Percentiles rank a stretch among this genome's conserved stretches.
Conservation (phyloP, 2,113 vertebrate species). For the Epinephelus moara region DNA sequence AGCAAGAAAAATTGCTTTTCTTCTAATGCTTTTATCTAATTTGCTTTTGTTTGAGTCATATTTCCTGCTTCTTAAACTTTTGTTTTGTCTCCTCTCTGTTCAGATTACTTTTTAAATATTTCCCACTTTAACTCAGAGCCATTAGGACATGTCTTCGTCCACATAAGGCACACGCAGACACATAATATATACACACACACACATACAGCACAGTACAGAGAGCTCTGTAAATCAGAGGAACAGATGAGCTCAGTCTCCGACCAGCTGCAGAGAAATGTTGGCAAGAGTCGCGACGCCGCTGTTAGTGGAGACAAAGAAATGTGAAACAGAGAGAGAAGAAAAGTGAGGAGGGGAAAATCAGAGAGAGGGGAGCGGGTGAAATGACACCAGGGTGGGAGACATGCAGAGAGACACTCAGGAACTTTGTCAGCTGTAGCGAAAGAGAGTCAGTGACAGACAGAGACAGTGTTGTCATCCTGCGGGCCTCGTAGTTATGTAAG, state of each 20-base stretch:
- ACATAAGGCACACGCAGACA: neutral
- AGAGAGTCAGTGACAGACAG: slow-evolving; percentile 44
- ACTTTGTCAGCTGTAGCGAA: slow-evolving; percentile 64
- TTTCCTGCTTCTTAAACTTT: neutral
- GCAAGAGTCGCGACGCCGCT: slow-evolving; percentile 51
- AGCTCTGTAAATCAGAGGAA: slow-evolving; percentile 54
- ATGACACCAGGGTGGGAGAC: slow-evolving; percentile 27
- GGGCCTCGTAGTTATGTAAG: slow-evolving; percentile 69
- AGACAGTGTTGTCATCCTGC: slow-evolving; percentile 58
- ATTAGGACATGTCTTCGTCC: neutral
- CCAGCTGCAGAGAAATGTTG: slow-evolving; percentile 74
- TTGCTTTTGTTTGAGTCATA: neutral
- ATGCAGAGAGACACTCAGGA: slow-evolving; percentile 39
- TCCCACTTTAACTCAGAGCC: neutral
- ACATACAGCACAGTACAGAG: slow-evolving; percentile 8
- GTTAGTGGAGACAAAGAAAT: slow-evolving; percentile 53
- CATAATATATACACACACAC: slow-evolving; percentile 15
- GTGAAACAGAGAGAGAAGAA: slow-evolving; percentile 16
- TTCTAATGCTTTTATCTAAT: neutral
- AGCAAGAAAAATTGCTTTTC: neutral
- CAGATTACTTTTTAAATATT: slow-evolving; percentile 2
- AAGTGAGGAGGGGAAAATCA: slow-evolving; percentile 29
- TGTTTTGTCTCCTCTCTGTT: neutral
- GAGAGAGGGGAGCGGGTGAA: slow-evolving; percentile 42
- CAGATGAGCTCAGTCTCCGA: slow-evolving; percentile 73